Percentiles rank a stretch among this genome's conserved stretches.
Evolutionary conservation across 2,113 vertebrate species (phyloP).

Genomic region (Apaloderma vittatum): DNA sequence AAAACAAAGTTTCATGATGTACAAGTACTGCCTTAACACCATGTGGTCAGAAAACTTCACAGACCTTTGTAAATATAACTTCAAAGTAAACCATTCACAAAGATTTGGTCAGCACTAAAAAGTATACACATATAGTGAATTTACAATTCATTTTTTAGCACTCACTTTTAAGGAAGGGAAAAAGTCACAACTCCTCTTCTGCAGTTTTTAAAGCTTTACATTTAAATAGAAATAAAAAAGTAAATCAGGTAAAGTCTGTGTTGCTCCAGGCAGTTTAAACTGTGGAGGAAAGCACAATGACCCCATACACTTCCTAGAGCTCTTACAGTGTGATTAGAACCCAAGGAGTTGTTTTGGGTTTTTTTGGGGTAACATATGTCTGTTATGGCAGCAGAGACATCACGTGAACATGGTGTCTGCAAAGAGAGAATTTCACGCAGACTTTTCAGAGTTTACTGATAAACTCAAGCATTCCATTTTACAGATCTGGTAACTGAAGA

Average conservation of each 20-base stretch:
- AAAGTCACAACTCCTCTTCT: not conserved
- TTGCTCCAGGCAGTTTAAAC: not conserved
- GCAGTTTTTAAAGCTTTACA: not conserved
- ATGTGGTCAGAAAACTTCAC: constrained; percentile 18
- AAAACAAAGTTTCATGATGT: constrained; percentile 53
- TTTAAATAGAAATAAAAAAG: not conserved
- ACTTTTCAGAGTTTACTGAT: not conserved
- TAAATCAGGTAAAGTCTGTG: not conserved
- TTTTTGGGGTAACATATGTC: not conserved
- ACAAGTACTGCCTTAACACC: not conserved
- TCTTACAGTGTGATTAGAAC: not conserved
- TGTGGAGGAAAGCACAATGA: not conserved
- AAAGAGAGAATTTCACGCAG: not conserved
- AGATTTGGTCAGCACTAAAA: not conserved
- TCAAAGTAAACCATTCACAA: not conserved
- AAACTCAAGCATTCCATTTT: not conserved
- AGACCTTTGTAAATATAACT: constrained; percentile 17
- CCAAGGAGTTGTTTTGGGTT: not conserved
- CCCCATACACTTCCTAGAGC: not conserved
- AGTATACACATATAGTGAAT: not conserved
- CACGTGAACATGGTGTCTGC: not conserved
- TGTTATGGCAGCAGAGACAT: not conserved
- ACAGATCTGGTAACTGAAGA: not conserved
- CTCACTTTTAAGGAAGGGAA: not conserved
- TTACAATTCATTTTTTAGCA: not conserved